Percentiles rank a stretch among this genome's conserved stretches.
Conservation (phyloP, 2,888 invertebrate genomes). For the Meandrusa payeni region DNA sequence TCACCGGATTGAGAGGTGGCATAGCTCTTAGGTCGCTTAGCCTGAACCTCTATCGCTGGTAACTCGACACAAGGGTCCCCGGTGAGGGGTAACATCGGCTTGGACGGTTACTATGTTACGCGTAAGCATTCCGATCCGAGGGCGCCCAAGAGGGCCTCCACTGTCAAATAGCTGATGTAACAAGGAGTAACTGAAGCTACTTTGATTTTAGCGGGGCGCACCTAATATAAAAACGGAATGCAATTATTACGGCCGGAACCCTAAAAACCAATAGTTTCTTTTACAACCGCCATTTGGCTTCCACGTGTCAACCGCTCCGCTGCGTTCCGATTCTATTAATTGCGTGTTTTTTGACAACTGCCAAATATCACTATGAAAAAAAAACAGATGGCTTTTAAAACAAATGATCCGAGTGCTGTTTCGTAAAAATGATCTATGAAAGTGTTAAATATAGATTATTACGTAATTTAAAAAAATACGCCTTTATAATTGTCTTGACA, state of each 20-base stretch:
- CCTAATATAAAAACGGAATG: no score
- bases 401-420: constrained; percentile 31
- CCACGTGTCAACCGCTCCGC: constrained; percentile 61
- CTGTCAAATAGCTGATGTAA: no score
- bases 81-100: no score
- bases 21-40: no score
- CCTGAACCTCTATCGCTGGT: no score
- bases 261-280: constrained; percentile 44
- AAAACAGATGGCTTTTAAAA: constrained; percentile 29
- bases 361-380: constrained; percentile 42
- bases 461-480: constrained; percentile 31
- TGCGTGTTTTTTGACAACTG: constrained; percentile 51
- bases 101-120: no score
- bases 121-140: no score
- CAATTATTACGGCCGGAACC: constrained; percentile 38
- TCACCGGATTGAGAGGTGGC: no score
- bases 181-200: no score
- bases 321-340: constrained; percentile 57
- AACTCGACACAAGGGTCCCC: no score
- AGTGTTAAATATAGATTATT: constrained; percentile 50
- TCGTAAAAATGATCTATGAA: constrained; percentile 45
- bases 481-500: constrained; percentile 27
- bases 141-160: no score
- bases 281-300: constrained; percentile 58
- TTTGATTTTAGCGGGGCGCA: no score